These are phyloP conservation scores for Lycodopsis pacificus DNA, from an alignment of 2,797 vertebrate genomes.

Conservation along the genomic window DNA sequence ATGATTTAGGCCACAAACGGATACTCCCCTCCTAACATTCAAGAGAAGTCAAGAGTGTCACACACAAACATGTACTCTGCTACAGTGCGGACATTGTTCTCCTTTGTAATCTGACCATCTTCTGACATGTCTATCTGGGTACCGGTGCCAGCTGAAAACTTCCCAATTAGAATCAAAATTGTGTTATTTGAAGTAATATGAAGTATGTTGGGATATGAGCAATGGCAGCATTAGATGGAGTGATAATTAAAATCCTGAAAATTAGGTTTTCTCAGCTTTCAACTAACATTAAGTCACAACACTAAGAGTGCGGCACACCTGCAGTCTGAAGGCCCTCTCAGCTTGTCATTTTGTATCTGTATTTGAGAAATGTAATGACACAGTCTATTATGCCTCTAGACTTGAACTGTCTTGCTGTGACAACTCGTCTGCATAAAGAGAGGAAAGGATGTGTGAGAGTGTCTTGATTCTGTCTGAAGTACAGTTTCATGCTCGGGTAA, in stretches of 20 bases:
- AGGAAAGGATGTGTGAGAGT: slow-evolving; percentile 20
- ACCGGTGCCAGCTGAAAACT: slow-evolving; percentile 29
- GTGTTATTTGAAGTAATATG: neutral
- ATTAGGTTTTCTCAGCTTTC: slow-evolving; percentile 14
- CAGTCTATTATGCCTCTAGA: slow-evolving; percentile 64
- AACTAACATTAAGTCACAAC: slow-evolving; percentile 24
- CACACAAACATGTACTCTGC: slow-evolving; percentile 41
- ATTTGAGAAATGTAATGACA: slow-evolving; percentile 73
- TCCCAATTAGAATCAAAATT: slow-evolving; percentile 25
- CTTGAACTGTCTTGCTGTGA: slow-evolving; percentile 60
- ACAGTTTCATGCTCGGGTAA: slow-evolving; percentile 4
- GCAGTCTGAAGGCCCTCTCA: slow-evolving; percentile 60
- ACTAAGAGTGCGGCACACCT: slow-evolving; percentile 52
- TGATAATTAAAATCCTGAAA: slow-evolving; percentile 25
- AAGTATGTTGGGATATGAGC: slow-evolving; percentile 13
- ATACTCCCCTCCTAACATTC: slow-evolving; percentile 39
- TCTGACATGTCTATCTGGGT: slow-evolving; percentile 47
- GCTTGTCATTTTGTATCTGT: slow-evolving; percentile 73
- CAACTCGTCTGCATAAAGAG: slow-evolving; percentile 62
- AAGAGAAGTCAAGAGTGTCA: slow-evolving; percentile 39
- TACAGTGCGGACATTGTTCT: slow-evolving; percentile 59
- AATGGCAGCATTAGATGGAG: neutral
- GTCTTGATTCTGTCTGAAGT: neutral
- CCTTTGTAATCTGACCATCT: slow-evolving; percentile 48
- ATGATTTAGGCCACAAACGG: slow-evolving; percentile 60